These are phyloP conservation scores for Danio aesculapii DNA, from an alignment of 2,797 vertebrate species.

Conservation along the genomic window DNA sequence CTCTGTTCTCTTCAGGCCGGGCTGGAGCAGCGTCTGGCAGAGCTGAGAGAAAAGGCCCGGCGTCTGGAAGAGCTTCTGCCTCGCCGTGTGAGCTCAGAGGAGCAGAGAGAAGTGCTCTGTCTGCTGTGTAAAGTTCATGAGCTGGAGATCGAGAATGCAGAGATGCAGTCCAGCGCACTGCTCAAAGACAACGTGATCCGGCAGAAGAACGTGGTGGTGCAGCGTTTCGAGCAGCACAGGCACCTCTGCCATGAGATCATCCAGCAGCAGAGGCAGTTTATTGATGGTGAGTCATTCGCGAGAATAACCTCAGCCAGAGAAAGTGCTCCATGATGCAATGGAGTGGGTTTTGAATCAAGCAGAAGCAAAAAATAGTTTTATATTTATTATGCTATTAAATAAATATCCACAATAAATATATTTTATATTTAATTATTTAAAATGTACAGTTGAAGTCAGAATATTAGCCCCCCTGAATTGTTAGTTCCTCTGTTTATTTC, in stretches of 20 bases:
- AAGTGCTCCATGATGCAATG: background rate
- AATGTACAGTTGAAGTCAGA: too few relatives aligned
- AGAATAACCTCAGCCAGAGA: slow-evolving; percentile 8
- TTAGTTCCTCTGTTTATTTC: too few relatives aligned
- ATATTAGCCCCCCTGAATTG: too few relatives aligned
- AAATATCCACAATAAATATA: background rate
- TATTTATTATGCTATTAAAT: background rate
- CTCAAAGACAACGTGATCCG: slow-evolving; percentile 87
- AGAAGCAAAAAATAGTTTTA: background rate
- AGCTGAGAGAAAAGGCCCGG: slow-evolving; percentile 78
- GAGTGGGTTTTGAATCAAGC: background rate
- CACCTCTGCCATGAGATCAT: slow-evolving; percentile 89
- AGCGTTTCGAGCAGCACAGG: slow-evolving; percentile 85
- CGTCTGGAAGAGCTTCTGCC: slow-evolving; percentile 85
- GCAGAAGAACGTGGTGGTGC: slow-evolving; percentile 84
- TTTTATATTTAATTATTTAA: too few relatives aligned
- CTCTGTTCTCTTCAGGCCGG: slow-evolving; percentile 68
- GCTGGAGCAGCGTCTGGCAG: slow-evolving; percentile 79
- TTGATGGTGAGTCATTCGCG: slow-evolving; percentile 73
- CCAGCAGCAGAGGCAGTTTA: slow-evolving; percentile 88
- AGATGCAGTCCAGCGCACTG: slow-evolving; percentile 83
- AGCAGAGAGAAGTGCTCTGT: slow-evolving; percentile 86
- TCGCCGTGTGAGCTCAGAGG: slow-evolving; percentile 80
- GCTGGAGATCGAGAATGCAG: slow-evolving; percentile 85
- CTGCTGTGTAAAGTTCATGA: slow-evolving; percentile 90